Evolutionary conservation across 30 jellyfish, hydroid and myxozoan genomes (phyloP).

Genomic region (Euphysa ruthae): DNA sequence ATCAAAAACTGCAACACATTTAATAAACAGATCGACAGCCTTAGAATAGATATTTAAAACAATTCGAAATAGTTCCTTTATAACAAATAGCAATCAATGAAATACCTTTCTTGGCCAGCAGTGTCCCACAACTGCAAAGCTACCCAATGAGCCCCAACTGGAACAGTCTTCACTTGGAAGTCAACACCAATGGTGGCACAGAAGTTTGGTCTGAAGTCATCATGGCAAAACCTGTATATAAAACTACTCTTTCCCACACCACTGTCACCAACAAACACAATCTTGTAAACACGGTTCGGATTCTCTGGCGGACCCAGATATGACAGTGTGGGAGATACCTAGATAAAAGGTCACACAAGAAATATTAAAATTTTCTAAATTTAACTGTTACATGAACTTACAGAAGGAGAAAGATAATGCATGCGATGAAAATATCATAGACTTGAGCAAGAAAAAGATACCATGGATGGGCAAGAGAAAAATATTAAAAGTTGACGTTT

Average conservation of each 20-base stretch:
- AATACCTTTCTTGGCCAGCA: slow-evolving; percentile 96
- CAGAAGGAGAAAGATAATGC: too few relatives aligned
- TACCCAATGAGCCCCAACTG: slow-evolving; percentile 60
- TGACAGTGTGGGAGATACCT: not conserved
- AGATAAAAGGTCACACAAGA: too few relatives aligned
- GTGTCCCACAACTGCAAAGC: slow-evolving; percentile 96
- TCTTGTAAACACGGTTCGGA: slow-evolving; percentile 84
- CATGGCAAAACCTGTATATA: slow-evolving; percentile 77
- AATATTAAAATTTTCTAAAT: too few relatives aligned
- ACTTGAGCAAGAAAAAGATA: too few relatives aligned
- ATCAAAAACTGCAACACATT: too few relatives aligned
- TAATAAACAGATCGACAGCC: too few relatives aligned
- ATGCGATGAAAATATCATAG: too few relatives aligned
- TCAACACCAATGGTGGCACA: slow-evolving; percentile 94
- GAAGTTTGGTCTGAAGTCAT: slow-evolving; percentile 67
- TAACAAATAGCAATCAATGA: too few relatives aligned
- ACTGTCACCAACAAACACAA: slow-evolving; percentile 91
- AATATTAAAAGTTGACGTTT: too few relatives aligned
- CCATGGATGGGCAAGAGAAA: too few relatives aligned
- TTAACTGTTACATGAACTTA: too few relatives aligned
- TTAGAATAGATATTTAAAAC: too few relatives aligned
- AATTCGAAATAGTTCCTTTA: not conserved
- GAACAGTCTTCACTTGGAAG: slow-evolving; percentile 70
- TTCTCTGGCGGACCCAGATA: slow-evolving; percentile 44
- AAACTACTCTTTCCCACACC: slow-evolving; percentile 96